Percentiles rank a stretch among this genome's conserved stretches.
phyloP scores from a whole-genome alignment of 2,888 invertebrate genomes.

The Pocota personata region DNA sequence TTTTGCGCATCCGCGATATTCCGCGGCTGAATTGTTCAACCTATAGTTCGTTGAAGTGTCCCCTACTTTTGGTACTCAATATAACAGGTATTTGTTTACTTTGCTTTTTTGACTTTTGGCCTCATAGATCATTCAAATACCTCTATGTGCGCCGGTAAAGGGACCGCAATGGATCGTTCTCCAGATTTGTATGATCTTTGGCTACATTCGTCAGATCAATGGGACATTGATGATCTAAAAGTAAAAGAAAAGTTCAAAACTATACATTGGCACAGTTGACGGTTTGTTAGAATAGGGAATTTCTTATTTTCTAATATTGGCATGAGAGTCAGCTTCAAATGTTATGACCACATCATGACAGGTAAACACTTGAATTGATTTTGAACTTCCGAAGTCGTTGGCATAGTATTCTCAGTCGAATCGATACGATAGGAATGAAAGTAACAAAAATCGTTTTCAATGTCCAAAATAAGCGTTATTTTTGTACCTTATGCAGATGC shows the following conservation, averaged over 20 bases:
- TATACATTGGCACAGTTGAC: neutral
- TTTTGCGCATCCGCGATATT: too few relatives aligned
- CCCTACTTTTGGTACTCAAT: too few relatives aligned
- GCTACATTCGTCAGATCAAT: constrained; percentile 95
- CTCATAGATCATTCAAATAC: too few relatives aligned
- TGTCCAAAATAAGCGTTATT: too few relatives aligned
- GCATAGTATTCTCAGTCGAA: too few relatives aligned
- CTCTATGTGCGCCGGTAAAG: constrained; percentile 95
- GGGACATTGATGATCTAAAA: constrained; percentile 95
- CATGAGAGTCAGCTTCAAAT: neutral
- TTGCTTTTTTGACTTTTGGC: too few relatives aligned
- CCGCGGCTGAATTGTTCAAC: too few relatives aligned
- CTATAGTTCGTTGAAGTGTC: too few relatives aligned
- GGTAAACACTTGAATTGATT: constrained; percentile 6
- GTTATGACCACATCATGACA: neutral
- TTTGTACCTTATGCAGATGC: too few relatives aligned
- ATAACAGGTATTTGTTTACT: too few relatives aligned
- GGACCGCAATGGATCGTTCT: constrained; percentile 91
- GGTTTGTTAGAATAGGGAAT: neutral
- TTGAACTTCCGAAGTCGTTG: constrained; percentile 4
- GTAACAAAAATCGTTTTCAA: too few relatives aligned
- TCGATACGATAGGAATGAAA: too few relatives aligned
- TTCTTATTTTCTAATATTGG: neutral
- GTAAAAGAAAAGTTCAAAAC: neutral
- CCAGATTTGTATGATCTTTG: constrained; percentile 96